A percentile compares a stretch with the other conserved stretches of the same genome.
phyloP scores from a whole-genome alignment of 2,888 invertebrate genomes.

The Phanerotoma sp. region DNA sequence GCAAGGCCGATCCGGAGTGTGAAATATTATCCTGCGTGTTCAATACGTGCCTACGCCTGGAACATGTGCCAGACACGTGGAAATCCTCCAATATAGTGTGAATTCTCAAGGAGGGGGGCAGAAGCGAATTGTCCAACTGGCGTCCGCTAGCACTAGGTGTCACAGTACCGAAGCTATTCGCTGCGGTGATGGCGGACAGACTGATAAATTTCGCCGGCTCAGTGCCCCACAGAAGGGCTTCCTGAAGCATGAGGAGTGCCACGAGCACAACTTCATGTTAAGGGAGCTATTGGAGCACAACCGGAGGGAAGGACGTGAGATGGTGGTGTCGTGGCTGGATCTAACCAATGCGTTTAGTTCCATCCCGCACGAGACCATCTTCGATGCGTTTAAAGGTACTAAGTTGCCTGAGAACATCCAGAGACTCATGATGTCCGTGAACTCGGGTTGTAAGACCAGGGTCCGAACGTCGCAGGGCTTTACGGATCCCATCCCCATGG shows the following conservation, averaged over 20 bases:
- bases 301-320: conserved; percentile 16
- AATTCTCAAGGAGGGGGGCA: no score
- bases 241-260: conserved; percentile 40
- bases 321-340: conserved; percentile 49
- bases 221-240: conserved; percentile 55
- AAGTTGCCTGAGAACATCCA: conserved; percentile 25
- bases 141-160: conserved; percentile 41
- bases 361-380: conserved; percentile 44
- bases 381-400: conserved; percentile 29
- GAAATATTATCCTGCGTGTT: no score
- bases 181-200: conserved; percentile 33
- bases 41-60: no score
- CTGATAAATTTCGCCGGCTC: conserved; percentile 34
- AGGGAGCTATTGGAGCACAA: conserved; percentile 37
- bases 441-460: conserved; percentile 28
- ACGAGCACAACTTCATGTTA: conserved; percentile 44
- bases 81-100: no score
- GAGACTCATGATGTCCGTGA: conserved; percentile 32
- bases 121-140: conserved; percentile 42
- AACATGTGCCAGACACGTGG: no score
- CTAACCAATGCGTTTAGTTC: conserved; percentile 51
- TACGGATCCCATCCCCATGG: no score
- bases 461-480: no score
- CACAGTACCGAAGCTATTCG: conserved; percentile 37
- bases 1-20: no score